A percentile compares a stretch with the other conserved stretches of the same genome.
phyloP scores from a whole-genome alignment of 1,140 invertebrate species.

The Calephelis nemesis region DNA sequence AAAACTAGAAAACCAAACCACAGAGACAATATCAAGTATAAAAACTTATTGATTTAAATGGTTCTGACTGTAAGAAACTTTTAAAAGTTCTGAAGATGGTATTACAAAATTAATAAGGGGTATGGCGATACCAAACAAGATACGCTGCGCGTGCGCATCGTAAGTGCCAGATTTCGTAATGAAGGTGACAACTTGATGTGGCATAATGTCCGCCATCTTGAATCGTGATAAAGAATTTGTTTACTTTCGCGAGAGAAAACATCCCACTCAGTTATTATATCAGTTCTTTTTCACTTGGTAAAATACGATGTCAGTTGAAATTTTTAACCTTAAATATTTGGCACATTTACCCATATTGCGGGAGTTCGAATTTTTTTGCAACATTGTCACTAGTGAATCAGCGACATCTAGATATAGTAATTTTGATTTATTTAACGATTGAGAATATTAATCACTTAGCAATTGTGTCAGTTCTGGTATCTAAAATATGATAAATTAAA shows the following conservation, averaged over 20 bases:
- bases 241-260: slow-evolving; percentile 40
- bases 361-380: not conserved
- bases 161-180: slow-evolving; percentile 50
- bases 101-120: slow-evolving; percentile 27
- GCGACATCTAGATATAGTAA: too few relatives aligned
- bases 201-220: slow-evolving; percentile 32
- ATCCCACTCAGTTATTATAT: slow-evolving; percentile 15
- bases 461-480: too few relatives aligned
- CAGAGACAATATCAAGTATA: too few relatives aligned
- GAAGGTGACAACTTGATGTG: slow-evolving; percentile 47
- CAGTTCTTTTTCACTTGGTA: slow-evolving; percentile 7
- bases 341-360: not conserved
- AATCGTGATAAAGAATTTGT: slow-evolving; percentile 19
- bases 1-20: too few relatives aligned
- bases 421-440: too few relatives aligned
- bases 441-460: too few relatives aligned
- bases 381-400: not conserved
- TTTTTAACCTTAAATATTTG: not conserved
- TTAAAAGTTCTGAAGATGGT: slow-evolving; percentile 5
- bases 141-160: slow-evolving; percentile 40
- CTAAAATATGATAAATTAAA: too few relatives aligned
- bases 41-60: too few relatives aligned
- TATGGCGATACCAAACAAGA: slow-evolving; percentile 17
- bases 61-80: not conserved
- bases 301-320: slow-evolving; percentile 9